Base-by-base conservation (phyloP, 2,113 vertebrate genomes). In the Trogon melanurus region DNA sequence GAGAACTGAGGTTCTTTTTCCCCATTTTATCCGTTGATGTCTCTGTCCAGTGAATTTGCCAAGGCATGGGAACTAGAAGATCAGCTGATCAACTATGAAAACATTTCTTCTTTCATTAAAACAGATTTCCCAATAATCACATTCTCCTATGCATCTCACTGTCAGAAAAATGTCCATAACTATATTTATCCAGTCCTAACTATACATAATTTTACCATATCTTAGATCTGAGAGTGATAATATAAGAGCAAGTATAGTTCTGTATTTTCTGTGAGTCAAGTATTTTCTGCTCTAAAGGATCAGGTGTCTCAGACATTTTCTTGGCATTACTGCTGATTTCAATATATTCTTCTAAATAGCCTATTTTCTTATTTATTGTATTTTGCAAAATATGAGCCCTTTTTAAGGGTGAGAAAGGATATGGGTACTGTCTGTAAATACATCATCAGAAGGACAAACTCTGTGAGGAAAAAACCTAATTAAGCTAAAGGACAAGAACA, bases 11-110 rank as follows among this genome's bases (percentile, higher is more conserved):
- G 1, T 79, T 36, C 17, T 83, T 83, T 34, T 6, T 5, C 16
- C 5, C 1, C 0, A 2, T 89, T 80, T 82, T 44, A 65, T 60
- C n/a, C 4, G 34, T 6, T 44, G 38, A 45, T 2, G 0, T 38
- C 25, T 64, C 30, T 57, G 7, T 30, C 53, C 19, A 61, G 21
- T 29, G 27, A 73, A 57, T 70, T 76, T 38, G 0, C 62, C 30
- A 47, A 50, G 30, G 14, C 1, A 3, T 22, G 27, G 67, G 8
- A 56, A 45, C 25, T 48, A 61, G 50, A 69, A 48, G 6, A 8
- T 61, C 9, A 36, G 12, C 1, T 48, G n/a, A 16, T 19, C 47
- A 56, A 16, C 30, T 71, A 13, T 88, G n/a, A 12, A 45, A 88
- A 61, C 6, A 13, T 61, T 89, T 54, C 4, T 79, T 85, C 29